Conservation (phyloP, 2,113 vertebrate species). For the Zapus hudsonius region DNA sequence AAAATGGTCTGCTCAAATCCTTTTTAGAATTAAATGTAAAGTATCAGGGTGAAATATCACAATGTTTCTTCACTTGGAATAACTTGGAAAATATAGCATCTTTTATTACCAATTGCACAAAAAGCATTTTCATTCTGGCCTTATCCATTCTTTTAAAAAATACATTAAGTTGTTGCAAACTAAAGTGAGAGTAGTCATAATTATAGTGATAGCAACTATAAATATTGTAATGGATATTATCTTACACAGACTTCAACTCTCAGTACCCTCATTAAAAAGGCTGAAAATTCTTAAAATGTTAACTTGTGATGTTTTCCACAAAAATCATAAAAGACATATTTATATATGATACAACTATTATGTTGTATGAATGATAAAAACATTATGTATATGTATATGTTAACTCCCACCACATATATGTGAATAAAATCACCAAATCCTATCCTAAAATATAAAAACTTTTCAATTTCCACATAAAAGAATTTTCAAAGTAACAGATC, state of each 20-base stretch:
- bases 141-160: constrained; percentile 1
- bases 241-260: background rate
- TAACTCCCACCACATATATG: background rate
- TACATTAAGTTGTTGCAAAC: background rate
- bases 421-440: background rate
- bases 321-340: background rate
- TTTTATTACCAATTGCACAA: background rate
- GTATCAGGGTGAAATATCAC: background rate
- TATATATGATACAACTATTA: background rate
- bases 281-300: background rate
- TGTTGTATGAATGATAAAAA: background rate
- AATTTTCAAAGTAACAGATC: background rate
- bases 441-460: background rate
- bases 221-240: background rate
- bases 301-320: background rate
- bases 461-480: background rate
- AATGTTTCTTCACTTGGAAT: background rate
- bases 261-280: background rate
- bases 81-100: background rate
- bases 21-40: constrained; percentile 45
- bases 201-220: background rate
- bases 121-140: background rate
- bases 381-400: background rate
- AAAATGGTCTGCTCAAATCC: background rate
- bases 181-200: background rate